Evolutionary conservation across 1,140 invertebrate genomes (phyloP), one percentile per base, ranked within the genome.

Genomic region (Hypsibius dujardini): DNA sequence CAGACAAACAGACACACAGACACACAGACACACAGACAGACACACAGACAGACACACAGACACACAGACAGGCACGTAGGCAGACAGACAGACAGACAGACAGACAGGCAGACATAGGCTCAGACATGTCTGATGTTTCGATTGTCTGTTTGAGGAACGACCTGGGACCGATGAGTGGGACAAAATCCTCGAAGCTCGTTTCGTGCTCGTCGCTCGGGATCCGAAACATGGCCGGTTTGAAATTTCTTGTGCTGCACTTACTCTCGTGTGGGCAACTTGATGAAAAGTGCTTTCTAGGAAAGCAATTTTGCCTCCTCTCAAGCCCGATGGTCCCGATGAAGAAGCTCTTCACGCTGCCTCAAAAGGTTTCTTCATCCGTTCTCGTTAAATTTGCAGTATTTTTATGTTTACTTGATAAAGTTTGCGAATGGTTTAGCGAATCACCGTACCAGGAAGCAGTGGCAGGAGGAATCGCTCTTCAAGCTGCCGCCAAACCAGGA

Each of bases 121-220:
- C 28, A 28, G 28, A 28, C 28, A 28, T 28, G 28, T 28, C 28
- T 28, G 28, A 28, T 28, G 28, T 28, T 28, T 28, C 0, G 28
- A 28, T 28, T 28, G 28, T 0, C 0, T 28, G 28, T 28, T 28
- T 28, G 0, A 28, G 28, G 28, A 28, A 28, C 28, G 28, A 28
- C 28, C 28, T 28, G 28, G 28, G 28, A 28, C 28, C 70, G 82
- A 81, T 7, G 75, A 75, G 40, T 87, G 85, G 82, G 78, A 74
- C 50, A 74, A 78, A 72, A 72, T 88, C 2, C 85, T 87, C 0
- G 82, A 83, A 69, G 87, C 88, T 0, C 77, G 84, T 46, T 89
- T 89, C 79, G 77, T 90, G 1, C 84, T 90, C 81, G 88, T 86
- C n/a, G 86, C 86, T 14, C 79, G 88, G 47, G 85, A 88, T 79